Percentiles rank a stretch among this genome's conserved stretches.
These are phyloP conservation scores for Mythimna loreyi DNA, from an alignment of 2,888 invertebrate genomes.

Conservation along the genomic window DNA sequence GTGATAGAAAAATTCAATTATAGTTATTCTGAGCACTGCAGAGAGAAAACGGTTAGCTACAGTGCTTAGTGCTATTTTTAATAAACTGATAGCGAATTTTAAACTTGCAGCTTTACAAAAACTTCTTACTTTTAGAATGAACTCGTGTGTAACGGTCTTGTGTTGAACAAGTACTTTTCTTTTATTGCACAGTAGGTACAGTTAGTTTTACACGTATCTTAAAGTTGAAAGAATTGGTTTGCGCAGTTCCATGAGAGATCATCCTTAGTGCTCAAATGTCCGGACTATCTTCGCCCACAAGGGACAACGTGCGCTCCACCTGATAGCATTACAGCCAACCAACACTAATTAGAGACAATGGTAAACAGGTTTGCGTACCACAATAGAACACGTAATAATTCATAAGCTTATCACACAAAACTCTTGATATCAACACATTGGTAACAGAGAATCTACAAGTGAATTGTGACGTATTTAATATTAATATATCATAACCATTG, in stretches of 20 bases:
- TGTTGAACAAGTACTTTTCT: background rate
- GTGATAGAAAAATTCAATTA: conserved; percentile 50
- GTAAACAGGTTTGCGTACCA: conserved; percentile 13
- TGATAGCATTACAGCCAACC: conserved; percentile 40
- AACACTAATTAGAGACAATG: conserved; percentile 42
- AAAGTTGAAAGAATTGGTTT: background rate
- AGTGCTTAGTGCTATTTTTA: conserved; percentile 38
- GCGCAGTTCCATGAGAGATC: background rate
- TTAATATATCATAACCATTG: conserved; percentile 27
- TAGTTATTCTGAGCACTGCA: conserved; percentile 24
- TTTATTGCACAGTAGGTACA: background rate
- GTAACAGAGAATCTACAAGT: conserved; percentile 33
- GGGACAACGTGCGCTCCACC: conserved; percentile 25
- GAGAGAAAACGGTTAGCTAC: conserved; percentile 25
- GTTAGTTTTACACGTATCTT: background rate
- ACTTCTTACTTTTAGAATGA: conserved; percentile 18
- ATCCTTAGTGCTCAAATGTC: background rate
- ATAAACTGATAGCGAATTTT: conserved; percentile 27
- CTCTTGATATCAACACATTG: conserved; percentile 18
- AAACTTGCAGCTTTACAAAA: background rate
- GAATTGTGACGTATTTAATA: conserved; percentile 26
- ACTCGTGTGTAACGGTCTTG: conserved; percentile 5
- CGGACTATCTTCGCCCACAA: background rate
- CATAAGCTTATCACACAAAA: conserved; percentile 40
- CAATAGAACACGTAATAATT: conserved; percentile 44